phyloP scores from a whole-genome alignment of 2,113 vertebrate genomes.

The Vulpes lagopus region DNA sequence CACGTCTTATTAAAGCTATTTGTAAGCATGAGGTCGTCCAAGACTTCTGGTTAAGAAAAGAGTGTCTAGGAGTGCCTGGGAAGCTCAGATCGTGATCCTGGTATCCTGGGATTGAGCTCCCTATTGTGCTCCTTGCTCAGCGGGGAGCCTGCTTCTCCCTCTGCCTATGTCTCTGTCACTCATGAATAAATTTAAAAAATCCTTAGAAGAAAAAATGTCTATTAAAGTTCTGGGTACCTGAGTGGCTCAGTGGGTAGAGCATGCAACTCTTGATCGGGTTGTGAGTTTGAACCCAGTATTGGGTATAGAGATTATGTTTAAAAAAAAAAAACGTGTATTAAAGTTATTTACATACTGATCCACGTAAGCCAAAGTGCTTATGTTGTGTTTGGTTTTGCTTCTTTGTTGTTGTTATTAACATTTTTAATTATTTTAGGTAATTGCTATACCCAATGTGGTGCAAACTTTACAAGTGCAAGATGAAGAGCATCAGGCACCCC shows the following conservation, averaged over 20 bases:
- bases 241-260: background rate
- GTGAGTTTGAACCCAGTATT: background rate
- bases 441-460: background rate
- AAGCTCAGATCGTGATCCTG: too few relatives aligned
- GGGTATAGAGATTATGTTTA: background rate
- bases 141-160: too few relatives aligned
- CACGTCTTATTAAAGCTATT: background rate
- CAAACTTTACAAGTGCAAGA: background rate
- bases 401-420: background rate
- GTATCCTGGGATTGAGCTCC: too few relatives aligned
- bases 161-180: too few relatives aligned
- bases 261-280: background rate
- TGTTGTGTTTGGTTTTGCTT: background rate
- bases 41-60: background rate
- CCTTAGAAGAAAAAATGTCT: background rate
- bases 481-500: background rate
- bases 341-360: background rate
- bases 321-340: background rate
- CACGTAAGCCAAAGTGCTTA: background rate
- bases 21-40: background rate
- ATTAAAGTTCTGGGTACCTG: background rate
- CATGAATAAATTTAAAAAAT: too few relatives aligned
- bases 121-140: too few relatives aligned
- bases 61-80: background rate
- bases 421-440: background rate